Evolutionary conservation across 1,140 invertebrate species (phyloP).

Genomic region (Parapsyche elsis): DNA sequence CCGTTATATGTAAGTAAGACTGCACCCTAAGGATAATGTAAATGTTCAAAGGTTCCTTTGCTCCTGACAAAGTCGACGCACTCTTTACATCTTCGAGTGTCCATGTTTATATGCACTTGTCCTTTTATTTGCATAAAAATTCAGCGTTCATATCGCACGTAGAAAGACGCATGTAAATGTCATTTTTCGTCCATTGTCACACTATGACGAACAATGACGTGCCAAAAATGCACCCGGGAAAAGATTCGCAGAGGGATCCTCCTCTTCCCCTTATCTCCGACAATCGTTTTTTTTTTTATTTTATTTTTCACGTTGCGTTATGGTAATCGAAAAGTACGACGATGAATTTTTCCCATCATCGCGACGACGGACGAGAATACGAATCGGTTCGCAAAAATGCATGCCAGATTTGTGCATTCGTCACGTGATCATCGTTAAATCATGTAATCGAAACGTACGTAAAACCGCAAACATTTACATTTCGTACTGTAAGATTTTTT

Average conservation of each 20-base stretch:
- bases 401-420: neutral
- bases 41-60: too few relatives aligned
- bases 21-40: too few relatives aligned
- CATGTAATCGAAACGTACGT: neutral
- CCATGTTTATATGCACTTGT: neutral
- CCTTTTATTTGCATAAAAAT: conserved; percentile 27
- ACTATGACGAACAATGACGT: conserved; percentile 13
- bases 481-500: neutral
- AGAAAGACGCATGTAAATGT: conserved; percentile 12
- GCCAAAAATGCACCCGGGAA: neutral
- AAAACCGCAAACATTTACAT: conserved; percentile 3
- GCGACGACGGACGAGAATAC: conserved; percentile 18
- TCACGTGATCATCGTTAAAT: neutral
- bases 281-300: neutral
- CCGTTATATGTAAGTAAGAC: too few relatives aligned
- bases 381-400: neutral
- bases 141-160: neutral
- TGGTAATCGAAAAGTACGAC: neutral
- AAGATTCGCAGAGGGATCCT: neutral
- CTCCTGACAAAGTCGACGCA: too few relatives aligned
- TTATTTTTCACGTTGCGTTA: neutral
- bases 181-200: conserved; percentile 23
- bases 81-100: neutral
- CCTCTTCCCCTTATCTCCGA: neutral
- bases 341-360: conserved; percentile 17